Evolutionary conservation across 2,888 invertebrate genomes (phyloP).

Genomic region (Drosophila subsilvestris): DNA sequence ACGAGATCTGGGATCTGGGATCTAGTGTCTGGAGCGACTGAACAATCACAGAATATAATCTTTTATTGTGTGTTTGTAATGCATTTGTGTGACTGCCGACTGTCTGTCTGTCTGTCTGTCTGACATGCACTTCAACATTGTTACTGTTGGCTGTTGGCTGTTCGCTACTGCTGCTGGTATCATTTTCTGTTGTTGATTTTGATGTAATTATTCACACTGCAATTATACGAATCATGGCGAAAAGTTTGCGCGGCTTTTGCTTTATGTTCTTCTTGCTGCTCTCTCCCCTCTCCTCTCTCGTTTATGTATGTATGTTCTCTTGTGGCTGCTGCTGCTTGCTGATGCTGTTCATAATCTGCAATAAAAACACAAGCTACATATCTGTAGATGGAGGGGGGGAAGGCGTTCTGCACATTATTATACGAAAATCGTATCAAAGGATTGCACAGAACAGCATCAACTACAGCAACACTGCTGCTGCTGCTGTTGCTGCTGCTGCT

Average conservation of each 20-base stretch:
- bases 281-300: too few species aligned
- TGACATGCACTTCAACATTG: conserved; percentile 7
- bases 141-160: conserved; percentile 13
- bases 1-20: background rate
- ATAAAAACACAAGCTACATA: conserved; percentile 65
- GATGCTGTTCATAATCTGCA: conserved; percentile 72
- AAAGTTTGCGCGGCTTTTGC: conserved; percentile 55
- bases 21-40: background rate
- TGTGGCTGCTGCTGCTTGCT: conserved; percentile 19
- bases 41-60: conserved; percentile 57
- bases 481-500: too few species aligned
- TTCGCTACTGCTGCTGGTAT: conserved; percentile 18
- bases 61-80: conserved; percentile 64
- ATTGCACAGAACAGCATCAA: conserved; percentile 59
- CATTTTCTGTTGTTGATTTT: conserved; percentile 56
- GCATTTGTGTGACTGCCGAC: conserved; percentile 41
- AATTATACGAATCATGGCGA: conserved; percentile 74
- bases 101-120: conserved; percentile 1
- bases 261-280: conserved; percentile 28
- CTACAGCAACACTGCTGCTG: conserved; percentile 18
- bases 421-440: conserved; percentile 77
- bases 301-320: background rate
- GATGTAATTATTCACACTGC: conserved; percentile 79
- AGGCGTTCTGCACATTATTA: conserved; percentile 54
- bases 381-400: conserved; percentile 16